Evolutionary conservation across 2,888 invertebrate genomes (phyloP).

Genomic region (Dinocampus coccinellae): DNA sequence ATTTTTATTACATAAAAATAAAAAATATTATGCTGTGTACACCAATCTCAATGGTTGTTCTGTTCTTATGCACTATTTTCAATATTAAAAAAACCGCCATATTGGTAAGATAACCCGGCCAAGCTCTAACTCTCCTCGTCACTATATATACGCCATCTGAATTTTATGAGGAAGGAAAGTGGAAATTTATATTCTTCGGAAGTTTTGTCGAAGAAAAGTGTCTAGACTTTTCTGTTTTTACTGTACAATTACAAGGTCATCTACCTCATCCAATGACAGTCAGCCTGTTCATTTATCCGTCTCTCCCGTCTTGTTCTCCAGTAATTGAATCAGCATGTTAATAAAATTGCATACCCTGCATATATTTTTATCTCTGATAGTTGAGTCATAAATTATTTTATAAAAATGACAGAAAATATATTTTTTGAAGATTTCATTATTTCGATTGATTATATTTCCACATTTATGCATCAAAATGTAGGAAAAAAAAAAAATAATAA

Average conservation of each 20-base stretch:
- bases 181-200: constrained; percentile 26
- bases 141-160: constrained; percentile 7
- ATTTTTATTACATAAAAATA: too few relatives aligned
- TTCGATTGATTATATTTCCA: neutral
- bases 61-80: neutral
- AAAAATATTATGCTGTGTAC: neutral
- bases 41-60: neutral
- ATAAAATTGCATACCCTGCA: neutral
- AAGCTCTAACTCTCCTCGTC: constrained; percentile 15
- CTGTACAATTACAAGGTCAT: constrained; percentile 21
- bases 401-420: neutral
- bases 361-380: neutral
- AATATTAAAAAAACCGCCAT: constrained; percentile 1
- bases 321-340: constrained; percentile 1
- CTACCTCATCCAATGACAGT: constrained; percentile 7
- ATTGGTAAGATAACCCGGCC: constrained; percentile 2
- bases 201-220: constrained; percentile 12
- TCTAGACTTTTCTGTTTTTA: constrained; percentile 8
- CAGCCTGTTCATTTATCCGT: neutral
- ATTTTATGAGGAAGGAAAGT: constrained; percentile 20
- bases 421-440: neutral
- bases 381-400: neutral
- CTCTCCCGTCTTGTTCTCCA: neutral
- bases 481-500: neutral
- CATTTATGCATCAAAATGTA: neutral